Conservation (phyloP, 2,888 invertebrate genomes). For the Neocrepidodera transversa region DNA sequence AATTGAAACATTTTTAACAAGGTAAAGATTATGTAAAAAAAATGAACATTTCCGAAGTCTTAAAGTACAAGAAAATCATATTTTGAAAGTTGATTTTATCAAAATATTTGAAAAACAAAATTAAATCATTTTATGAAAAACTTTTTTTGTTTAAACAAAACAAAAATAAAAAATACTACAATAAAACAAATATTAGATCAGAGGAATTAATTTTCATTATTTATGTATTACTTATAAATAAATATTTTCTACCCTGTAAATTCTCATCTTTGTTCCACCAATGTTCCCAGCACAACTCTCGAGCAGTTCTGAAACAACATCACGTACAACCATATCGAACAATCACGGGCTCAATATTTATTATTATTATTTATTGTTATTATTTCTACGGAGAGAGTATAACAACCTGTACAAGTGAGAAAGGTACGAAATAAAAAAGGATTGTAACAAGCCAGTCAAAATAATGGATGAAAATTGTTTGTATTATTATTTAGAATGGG, state of each 20-base stretch:
- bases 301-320: slow-evolving; percentile 11
- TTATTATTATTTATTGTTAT: slow-evolving; percentile 29
- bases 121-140: too few relatives aligned
- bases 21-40: too few relatives aligned
- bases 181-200: too few relatives aligned
- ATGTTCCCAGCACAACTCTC: background rate
- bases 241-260: background rate
- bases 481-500: slow-evolving; percentile 34
- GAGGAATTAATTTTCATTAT: too few relatives aligned
- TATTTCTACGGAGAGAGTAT: slow-evolving; percentile 23
- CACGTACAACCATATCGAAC: slow-evolving; percentile 17
- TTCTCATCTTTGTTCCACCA: background rate
- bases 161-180: too few relatives aligned
- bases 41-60: too few relatives aligned
- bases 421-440: slow-evolving; percentile 27
- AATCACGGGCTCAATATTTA: slow-evolving; percentile 14
- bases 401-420: slow-evolving; percentile 28
- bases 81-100: too few relatives aligned
- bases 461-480: slow-evolving; percentile 40
- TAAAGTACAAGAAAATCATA: too few relatives aligned
- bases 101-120: too few relatives aligned
- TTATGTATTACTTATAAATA: too few relatives aligned
- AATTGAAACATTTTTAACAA: too few relatives aligned
- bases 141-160: too few relatives aligned
- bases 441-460: slow-evolving; percentile 37